Evolutionary conservation across 2,113 vertebrate species (phyloP), one percentile per base, ranked within the genome.

Genomic region (Lutjanus erythropterus): DNA sequence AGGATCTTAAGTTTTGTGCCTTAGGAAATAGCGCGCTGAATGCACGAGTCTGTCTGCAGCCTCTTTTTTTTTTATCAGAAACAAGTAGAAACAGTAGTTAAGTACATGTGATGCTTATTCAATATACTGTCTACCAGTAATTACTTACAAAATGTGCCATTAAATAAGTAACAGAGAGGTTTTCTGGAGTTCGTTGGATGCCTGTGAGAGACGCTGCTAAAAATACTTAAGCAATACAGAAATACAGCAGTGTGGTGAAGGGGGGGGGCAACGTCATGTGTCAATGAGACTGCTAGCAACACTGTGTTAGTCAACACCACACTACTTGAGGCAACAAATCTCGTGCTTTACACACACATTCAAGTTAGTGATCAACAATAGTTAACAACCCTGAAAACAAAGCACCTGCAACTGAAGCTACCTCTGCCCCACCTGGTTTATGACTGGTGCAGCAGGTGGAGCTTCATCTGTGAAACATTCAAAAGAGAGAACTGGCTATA

Each of bases 261-360:
- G n/a, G 27, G 73, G 85, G 49, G 49, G 52, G 50, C 27, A n/a
- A 25, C 33, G 75, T 83, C 82, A 89, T 82, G 75, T 80, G 81
- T 67, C 68, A 50, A 4, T 82, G 74, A 86, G 46, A 47, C 69
- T 46, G 80, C 56, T 60, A 33, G 29, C 21, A 58, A 21, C 76
- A 53, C 6, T 52, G 64, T 59, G 71, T 80, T 70, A 62, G 67
- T 83, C 79, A 85, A 67, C 56, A 47, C 12, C 2, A 29, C 25
- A 29, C 41, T 41, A 65, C 47, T 31, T 23, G 2, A 81, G 18
- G 37, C 31, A 12, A 21, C 9, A 62, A 69, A 44, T 42, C 61
- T 9, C 46, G 16, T 41, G 31, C 41, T 70, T 56, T 15, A 68
- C 3, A 39, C 25, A 53, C 71, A 71, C 66, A 52, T 47, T 58